Evolutionary conservation across 2,113 vertebrate species (phyloP), one percentile per base, ranked within the genome.

Genomic region (Mobula hypostoma): DNA sequence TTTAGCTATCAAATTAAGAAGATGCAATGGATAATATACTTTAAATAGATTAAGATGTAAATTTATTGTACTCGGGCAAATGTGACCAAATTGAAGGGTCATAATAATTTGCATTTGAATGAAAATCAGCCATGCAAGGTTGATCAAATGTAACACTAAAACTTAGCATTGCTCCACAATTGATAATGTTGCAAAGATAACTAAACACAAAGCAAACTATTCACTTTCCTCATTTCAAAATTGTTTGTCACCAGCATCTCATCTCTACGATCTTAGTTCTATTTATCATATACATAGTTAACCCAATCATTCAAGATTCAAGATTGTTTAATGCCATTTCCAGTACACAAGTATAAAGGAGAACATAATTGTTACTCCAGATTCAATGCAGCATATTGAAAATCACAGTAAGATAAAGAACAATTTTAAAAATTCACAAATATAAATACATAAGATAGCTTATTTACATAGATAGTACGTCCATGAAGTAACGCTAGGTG

Each of bases 31-130:
- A 93, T 74, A 40, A 74, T 40, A 12, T 93, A 24, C 36, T 74
- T 93, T 74, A 76, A 93, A 74, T 48, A 48, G 68, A 93, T 74
- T 76, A 40, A 72, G 91, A 56, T 93, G 91, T 74, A 93, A 48
- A 74, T 93, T 93, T 93, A 74, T 74, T 76, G 68, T 93, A 36
- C 91, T 48, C 91, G 27, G 68, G 91, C 72, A 93, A 76, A 93
- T 74, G 40, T 93, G 68, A 72, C 70, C 91, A 93, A 93, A 93
- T 93, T 74, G 91, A 70, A 90, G 74, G 91, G 70, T 93, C 91
- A 27, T 74, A 93, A 72, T 74, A 11, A 74, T 93, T 21, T 93
- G 32, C 70, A 48, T 56, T 24, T 48, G 68, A 48, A 93, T 93
- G 40, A 48, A 93, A 74, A 74, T 74, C 70, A 70, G 66, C 85